Base-by-base conservation (phyloP, 2,888 invertebrate genomes). In the Oscheius sp. region DNA sequence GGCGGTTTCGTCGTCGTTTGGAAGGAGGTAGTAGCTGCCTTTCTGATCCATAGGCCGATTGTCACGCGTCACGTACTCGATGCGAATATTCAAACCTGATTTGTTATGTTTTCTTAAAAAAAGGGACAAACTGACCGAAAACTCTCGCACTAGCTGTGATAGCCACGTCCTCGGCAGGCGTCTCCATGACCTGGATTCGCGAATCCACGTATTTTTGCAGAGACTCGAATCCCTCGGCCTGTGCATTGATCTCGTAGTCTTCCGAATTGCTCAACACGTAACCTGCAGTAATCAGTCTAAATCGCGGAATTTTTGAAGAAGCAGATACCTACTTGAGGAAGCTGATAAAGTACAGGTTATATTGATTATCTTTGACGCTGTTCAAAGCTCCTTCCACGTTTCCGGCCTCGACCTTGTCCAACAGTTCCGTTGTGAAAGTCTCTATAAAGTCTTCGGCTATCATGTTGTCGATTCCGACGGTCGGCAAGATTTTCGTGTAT, bases 1-100 rank as follows among this genome's bases (percentile, higher is more conserved):
- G 33, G 63, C 63, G 2, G 29, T 63, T n/a, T 63, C 63, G 33
- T 63, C 63, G 48, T 63, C 63, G 48, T 63, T 48, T 29, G 63
- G 63, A n/a, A 63, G 29, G 48, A 63, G 50, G n/a, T 63, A 63
- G 63, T 63, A 63, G 50, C 29, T 32, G n/a, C 63, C 63, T 11
- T 50, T 63, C 50, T 63, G 48, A 32, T 32, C 48, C 63, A 63
- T 63, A n/a, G 48, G 48, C 7, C 63, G 47, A 47, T 63, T 47
- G 21, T 63, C 63, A 29, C 63, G 63, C n/a, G 29, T 48, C 29
- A 63, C 48, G 32, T 63, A 63, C 48, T 63, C 63, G 13, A 63
- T 32, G 11, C 63, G 63, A 29, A 47, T 63, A 48, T 63, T 63
- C 21, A 63, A 21, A 3, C 48, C 63, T 63, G 47, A 62, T 11